Base-by-base conservation (phyloP, 2,797 vertebrate genomes). In the Hozukius guyotensis region DNA sequence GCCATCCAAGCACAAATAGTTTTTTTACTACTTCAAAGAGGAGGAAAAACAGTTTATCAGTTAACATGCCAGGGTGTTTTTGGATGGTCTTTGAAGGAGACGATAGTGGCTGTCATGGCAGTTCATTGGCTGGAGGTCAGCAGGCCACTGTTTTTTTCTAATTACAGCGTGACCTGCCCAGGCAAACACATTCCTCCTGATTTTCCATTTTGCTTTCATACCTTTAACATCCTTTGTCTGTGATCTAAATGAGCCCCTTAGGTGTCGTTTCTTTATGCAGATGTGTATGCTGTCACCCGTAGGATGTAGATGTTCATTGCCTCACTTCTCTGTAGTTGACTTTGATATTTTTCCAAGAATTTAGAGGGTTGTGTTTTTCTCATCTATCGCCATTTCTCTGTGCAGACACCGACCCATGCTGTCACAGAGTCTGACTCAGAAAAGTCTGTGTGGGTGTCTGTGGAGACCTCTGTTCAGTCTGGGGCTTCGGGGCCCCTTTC, bases 121-220 rank as follows among this genome's bases (percentile, higher is more conserved):
- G 76, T 86, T 90, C 70, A 87, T 86, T 90, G 84, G 88, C 69
- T 87, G 63, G 62, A 86, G 91, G 91, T 94, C 88, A 88, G 64
- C 2, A 59, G 84, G 90, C 72, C 90, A 81, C 93, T 88, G 78
- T 25, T 87, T 92, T 93, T 93, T 53, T 93, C 83, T 92, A 92
- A 94, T 94, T 94, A 92, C 88, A 78, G 75, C 55, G 29, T 88
- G 93, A 92, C 89, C 86, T 86, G 66, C 62, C 49, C 24, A 36
- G 60, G 79, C 79, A 90, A 87, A 89, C 86, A 42, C 90, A 93
- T 94, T 94, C 93, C 84, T 89, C 77, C 69, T 85, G 78, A 81
- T 86, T 83, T 85, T 86, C 68, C 22, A 2, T 81, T 80, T 78
- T 80, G 25, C 55, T 87, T 87, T 87, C 38, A 79, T 85, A 85